These are phyloP conservation scores for Meandrina meandrites DNA, from an alignment of 92 coral and sea anemone species.

Conservation along the genomic window DNA sequence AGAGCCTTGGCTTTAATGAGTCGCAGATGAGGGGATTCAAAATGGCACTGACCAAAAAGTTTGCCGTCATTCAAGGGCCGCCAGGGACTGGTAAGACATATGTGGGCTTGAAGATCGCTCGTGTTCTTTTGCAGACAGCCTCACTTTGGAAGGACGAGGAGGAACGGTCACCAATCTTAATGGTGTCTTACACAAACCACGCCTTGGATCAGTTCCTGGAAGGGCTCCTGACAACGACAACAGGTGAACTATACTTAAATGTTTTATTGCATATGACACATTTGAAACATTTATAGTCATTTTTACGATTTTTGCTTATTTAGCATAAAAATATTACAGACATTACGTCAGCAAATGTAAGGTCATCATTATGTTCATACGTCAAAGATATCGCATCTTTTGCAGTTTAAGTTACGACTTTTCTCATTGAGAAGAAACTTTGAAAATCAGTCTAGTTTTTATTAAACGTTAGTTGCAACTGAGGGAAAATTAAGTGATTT, in stretches of 20 bases:
- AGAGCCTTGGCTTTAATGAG: conserved; percentile 79
- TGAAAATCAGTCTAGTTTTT: no score
- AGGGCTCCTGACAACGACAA: conserved; percentile 63
- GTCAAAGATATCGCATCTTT: no score
- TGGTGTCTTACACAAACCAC: conserved; percentile 92
- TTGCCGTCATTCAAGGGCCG: conserved; percentile 94
- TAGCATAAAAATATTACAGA: no score
- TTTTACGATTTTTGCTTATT: no score
- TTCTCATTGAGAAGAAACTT: no score
- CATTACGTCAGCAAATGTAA: no score
- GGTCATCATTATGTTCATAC: no score
- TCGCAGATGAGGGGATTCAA: conserved; percentile 88
- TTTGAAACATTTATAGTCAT: no score
- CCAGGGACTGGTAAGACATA: conserved; percentile 98
- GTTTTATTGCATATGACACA: no score
- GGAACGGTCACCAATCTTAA: conserved; percentile 64
- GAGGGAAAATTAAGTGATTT: no score
- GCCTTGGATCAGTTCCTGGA: conserved; percentile 92
- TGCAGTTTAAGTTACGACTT: no score
- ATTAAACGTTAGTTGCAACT: no score
- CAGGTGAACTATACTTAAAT: conserved; percentile 7
- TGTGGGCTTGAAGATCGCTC: conserved; percentile 90
- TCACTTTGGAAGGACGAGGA: conserved; percentile 49
- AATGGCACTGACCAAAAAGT: conserved; percentile 78
- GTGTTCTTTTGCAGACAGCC: conserved; percentile 62